Conservation (phyloP, 2,888 invertebrate genomes). For the Ischnus inquisitorius region DNA sequence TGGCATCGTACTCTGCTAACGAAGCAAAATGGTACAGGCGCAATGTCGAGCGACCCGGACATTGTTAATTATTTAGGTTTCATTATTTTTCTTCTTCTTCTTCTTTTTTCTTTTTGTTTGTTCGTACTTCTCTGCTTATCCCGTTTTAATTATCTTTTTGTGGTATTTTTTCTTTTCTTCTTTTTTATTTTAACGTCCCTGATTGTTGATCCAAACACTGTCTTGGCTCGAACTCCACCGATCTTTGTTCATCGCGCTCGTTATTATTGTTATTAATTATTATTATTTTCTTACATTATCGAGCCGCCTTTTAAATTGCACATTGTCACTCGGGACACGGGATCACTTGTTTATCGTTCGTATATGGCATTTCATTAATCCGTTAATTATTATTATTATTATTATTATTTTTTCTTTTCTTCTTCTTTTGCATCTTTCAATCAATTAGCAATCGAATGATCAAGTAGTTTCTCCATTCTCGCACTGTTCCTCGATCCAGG, state of each 20-base stretch:
- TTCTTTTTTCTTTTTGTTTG: conserved; percentile 42
- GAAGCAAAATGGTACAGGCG: conserved; percentile 85
- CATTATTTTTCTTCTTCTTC: conserved; percentile 51
- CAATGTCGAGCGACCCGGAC: conserved; percentile 83
- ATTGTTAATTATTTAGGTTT: conserved; percentile 74
- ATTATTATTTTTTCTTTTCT: conserved; percentile 42
- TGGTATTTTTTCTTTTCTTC: conserved; percentile 43
- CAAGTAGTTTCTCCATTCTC: background rate
- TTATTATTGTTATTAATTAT: conserved; percentile 16
- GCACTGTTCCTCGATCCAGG: conserved; percentile 9
- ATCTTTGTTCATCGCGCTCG: conserved; percentile 27
- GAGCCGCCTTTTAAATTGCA: conserved; percentile 38
- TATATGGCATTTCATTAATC: conserved; percentile 39
- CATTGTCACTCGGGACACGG: conserved; percentile 32
- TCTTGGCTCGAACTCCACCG: conserved; percentile 21
- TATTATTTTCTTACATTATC: conserved; percentile 23
- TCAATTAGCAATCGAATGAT: conserved; percentile 32
- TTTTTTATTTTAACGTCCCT: conserved; percentile 19
- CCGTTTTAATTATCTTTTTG: conserved; percentile 39
- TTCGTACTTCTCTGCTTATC: conserved; percentile 36
- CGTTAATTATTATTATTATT: conserved; percentile 41
- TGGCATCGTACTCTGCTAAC: conserved; percentile 85
- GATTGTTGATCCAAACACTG: conserved; percentile 12
- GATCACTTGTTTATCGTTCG: conserved; percentile 26
- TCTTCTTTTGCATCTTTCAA: conserved; percentile 21